Evolutionary conservation across 2,888 invertebrate species (phyloP).

Genomic region (Melieria crassipennis): DNA sequence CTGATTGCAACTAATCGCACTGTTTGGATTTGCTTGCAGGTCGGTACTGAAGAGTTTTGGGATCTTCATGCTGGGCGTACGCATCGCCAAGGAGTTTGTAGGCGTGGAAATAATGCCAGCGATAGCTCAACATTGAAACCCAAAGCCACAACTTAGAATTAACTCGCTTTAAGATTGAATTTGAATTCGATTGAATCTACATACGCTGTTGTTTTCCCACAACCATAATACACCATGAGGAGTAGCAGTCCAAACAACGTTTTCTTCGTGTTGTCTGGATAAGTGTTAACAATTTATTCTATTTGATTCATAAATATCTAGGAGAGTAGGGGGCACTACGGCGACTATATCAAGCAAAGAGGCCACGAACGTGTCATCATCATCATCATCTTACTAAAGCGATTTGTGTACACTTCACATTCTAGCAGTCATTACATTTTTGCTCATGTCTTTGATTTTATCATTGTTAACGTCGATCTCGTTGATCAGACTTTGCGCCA

Average conservation of each 20-base stretch:
- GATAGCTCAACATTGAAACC: constrained; percentile 42
- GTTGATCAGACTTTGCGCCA: constrained; percentile 83
- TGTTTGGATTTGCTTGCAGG: constrained; percentile 67
- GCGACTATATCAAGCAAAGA: no score
- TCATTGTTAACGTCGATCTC: constrained; percentile 76
- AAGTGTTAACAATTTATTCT: no score
- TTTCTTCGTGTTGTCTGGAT: no score
- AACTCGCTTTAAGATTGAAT: no score
- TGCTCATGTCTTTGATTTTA: constrained; percentile 60
- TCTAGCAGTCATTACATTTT: constrained; percentile 18
- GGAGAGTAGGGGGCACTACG: no score
- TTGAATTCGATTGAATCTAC: no score
- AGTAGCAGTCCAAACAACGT: no score
- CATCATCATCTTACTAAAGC: not conserved
- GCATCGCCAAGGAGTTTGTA: constrained; percentile 80
- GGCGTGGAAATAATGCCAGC: constrained; percentile 80
- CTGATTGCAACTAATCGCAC: not conserved
- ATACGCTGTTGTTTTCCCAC: no score
- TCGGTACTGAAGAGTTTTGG: constrained; percentile 82
- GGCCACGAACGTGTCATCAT: no score
- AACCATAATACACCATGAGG: no score
- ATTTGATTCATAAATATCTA: no score
- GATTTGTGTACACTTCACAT: constrained; percentile 7
- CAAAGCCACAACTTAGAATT: no score
- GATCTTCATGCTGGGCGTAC: constrained; percentile 80